A percentile compares a stretch with the other conserved stretches of the same genome.
Conservation (phyloP, 2,797 vertebrate species). For the Phrynocephalus forsythii region DNA sequence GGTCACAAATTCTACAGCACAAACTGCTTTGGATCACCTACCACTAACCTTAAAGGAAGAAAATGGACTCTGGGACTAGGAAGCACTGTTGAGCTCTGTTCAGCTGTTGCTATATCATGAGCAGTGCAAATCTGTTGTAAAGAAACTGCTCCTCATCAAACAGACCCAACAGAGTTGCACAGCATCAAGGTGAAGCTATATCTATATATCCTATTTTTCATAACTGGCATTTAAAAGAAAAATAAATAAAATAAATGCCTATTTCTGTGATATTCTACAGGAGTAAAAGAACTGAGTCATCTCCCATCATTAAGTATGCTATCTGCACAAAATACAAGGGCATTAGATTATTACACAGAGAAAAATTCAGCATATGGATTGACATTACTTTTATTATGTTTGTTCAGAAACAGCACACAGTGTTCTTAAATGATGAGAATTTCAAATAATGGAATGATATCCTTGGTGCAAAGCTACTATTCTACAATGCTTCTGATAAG, state of each 20-base stretch:
- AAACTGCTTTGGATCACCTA: background rate
- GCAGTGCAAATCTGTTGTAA: too few relatives aligned
- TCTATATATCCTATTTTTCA: background rate
- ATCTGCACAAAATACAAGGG: slow-evolving; percentile 12
- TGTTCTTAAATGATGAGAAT: slow-evolving; percentile 7
- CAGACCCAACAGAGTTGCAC: background rate
- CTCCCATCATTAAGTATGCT: slow-evolving; percentile 5
- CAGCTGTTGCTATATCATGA: background rate
- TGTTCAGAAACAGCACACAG: slow-evolving; percentile 9
- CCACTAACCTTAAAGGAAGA: background rate
- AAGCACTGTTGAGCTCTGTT: background rate
- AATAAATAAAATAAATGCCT: background rate
- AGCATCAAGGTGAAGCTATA: too few relatives aligned
- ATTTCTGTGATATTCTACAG: background rate
- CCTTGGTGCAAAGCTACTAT: background rate
- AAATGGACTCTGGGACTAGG: background rate
- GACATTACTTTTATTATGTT: background rate
- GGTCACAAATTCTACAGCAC: background rate
- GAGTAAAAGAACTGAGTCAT: slow-evolving; percentile 9
- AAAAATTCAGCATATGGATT: slow-evolving; percentile 12
- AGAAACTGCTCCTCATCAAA: background rate
- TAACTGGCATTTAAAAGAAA: background rate
- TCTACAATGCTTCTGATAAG: background rate
- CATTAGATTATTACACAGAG: slow-evolving; percentile 14
- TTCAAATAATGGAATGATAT: slow-evolving; percentile 8